These are phyloP conservation scores for Ridgeia piscesae DNA, from an alignment of 1,140 invertebrate species.

Conservation along the genomic window DNA sequence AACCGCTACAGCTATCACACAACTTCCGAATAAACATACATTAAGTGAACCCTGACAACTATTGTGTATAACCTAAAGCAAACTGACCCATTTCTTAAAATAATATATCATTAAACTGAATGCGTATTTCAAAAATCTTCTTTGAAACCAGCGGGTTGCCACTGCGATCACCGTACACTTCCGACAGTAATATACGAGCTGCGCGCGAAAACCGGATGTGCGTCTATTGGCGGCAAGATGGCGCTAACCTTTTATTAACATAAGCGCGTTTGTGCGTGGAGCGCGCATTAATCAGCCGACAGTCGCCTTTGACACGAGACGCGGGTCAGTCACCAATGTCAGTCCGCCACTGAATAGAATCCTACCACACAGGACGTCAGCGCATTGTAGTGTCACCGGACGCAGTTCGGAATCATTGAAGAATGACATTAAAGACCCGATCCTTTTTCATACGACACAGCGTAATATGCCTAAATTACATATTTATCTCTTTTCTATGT, in stretches of 20 bases:
- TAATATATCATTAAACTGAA: not conserved
- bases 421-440: not conserved
- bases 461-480: not conserved
- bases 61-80: not conserved
- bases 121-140: not conserved
- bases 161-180: not conserved
- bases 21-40: not conserved
- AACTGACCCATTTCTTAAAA: not conserved
- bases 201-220: not conserved
- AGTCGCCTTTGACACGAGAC: not conserved
- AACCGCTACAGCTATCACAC: not conserved
- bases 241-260: not conserved
- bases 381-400: not conserved
- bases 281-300: not conserved
- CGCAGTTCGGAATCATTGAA: not conserved
- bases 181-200: slow-evolving; percentile 4
- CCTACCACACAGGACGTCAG: not conserved
- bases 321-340: not conserved
- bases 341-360: not conserved
- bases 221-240: not conserved
- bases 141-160: not conserved
- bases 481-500: not conserved
- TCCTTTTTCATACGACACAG: not conserved
- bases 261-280: not conserved
- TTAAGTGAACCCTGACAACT: not conserved